Conservation (phyloP, 2,888 invertebrate genomes). For the Dysmachus trigonus region DNA sequence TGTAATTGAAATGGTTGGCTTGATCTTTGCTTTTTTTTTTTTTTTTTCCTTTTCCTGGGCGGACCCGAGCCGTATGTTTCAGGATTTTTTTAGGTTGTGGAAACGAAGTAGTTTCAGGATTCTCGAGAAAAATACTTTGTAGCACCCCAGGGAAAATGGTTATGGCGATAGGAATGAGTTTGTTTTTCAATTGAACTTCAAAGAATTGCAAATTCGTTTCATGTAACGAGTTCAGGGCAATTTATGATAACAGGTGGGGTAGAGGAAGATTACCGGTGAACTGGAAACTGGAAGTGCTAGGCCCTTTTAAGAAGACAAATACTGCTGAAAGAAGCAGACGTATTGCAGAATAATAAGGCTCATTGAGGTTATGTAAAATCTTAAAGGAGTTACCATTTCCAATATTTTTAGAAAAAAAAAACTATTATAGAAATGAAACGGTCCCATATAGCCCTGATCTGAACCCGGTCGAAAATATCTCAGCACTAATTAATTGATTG, state of each 20-base stretch:
- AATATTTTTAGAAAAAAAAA: no score
- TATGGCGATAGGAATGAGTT: neutral
- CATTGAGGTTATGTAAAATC: no score
- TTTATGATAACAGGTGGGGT: neutral
- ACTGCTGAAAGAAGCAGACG: neutral
- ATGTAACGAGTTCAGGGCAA: neutral
- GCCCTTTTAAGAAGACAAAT: neutral
- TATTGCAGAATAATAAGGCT: no score
- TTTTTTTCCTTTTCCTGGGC: neutral
- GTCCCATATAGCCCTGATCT: no score
- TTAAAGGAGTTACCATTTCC: no score
- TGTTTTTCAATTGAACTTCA: neutral
- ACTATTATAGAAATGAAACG: no score
- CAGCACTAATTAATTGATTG: no score
- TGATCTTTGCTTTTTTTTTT: neutral
- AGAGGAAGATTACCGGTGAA: neutral
- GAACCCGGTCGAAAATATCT: no score
- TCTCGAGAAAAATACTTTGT: neutral
- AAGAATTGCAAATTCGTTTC: neutral
- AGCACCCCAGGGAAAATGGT: neutral
- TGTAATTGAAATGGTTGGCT: conserved; percentile 20
- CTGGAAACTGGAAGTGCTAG: neutral
- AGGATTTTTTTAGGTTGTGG: neutral
- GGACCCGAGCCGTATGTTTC: neutral
- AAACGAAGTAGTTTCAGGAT: neutral